phyloP scores from a whole-genome alignment of 2,888 invertebrate genomes.

The Myopa tessellatipennis region DNA sequence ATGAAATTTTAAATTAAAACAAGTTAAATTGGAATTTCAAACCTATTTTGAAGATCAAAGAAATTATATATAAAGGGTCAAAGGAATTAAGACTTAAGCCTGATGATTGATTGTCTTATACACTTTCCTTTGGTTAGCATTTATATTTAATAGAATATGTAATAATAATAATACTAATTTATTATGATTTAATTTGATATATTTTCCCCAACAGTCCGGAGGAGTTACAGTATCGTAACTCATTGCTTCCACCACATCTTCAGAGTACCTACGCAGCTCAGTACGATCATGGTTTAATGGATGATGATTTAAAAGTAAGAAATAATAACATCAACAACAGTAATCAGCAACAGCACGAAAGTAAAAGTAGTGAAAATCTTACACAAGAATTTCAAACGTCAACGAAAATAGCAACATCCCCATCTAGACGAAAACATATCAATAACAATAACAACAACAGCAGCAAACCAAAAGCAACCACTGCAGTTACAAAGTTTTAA shows the following conservation, averaged over 20 bases:
- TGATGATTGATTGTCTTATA: too few relatives aligned
- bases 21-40: too few relatives aligned
- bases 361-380: not conserved
- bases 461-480: not conserved
- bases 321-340: constrained; percentile 14
- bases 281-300: constrained; percentile 75
- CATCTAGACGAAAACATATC: not conserved
- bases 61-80: too few relatives aligned
- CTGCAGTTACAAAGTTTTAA: not conserved
- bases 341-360: not conserved
- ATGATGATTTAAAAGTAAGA: constrained; percentile 77
- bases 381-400: not conserved
- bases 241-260: constrained; percentile 84
- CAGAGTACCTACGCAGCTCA: constrained; percentile 88
- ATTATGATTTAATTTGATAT: not conserved
- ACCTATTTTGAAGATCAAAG: too few relatives aligned
- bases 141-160: not conserved
- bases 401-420: not conserved
- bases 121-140: too few relatives aligned
- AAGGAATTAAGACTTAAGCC: too few relatives aligned
- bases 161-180: not conserved
- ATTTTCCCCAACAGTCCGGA: constrained; percentile 69
- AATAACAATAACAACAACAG: not conserved
- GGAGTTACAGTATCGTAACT: constrained; percentile 83
- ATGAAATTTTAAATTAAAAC: too few relatives aligned